phyloP scores from a whole-genome alignment of 53 echinoderm and acorn worm species.

The Actinopyga echinites region DNA sequence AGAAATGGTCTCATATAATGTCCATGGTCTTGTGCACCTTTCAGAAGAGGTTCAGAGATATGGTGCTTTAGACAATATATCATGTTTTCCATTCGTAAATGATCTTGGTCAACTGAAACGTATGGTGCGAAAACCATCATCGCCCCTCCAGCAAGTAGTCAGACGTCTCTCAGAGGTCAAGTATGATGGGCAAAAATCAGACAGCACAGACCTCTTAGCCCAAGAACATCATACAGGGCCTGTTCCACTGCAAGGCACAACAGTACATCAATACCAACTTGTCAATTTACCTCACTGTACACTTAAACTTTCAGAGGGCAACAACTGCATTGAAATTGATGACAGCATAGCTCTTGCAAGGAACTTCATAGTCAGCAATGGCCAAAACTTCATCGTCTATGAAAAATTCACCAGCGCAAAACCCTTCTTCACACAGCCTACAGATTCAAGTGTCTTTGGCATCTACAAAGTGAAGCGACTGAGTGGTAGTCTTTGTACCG shows the following conservation, averaged over 20 bases:
- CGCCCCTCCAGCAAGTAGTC: slow-evolving; percentile 11
- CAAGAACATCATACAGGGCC: not conserved
- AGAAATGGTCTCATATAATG: slow-evolving; percentile 44
- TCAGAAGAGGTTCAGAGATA: slow-evolving; percentile 25
- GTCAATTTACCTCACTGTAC: not conserved
- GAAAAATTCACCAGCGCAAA: not conserved
- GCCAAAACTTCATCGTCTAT: not conserved
- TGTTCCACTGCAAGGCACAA: not conserved
- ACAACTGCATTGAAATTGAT: not conserved
- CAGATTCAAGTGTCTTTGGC: not conserved
- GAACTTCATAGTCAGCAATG: not conserved
- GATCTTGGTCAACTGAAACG: slow-evolving; percentile 32
- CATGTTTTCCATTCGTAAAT: slow-evolving; percentile 46
- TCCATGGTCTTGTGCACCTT: slow-evolving; percentile 44
- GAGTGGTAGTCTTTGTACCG: not conserved
- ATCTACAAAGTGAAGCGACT: slow-evolving; percentile 1
- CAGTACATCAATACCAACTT: not conserved
- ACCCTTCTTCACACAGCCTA: not conserved
- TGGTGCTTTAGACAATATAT: slow-evolving; percentile 51
- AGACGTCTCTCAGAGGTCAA: slow-evolving; percentile 2
- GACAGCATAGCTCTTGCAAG: not conserved
- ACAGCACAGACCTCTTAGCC: not conserved
- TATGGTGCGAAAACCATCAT: slow-evolving; percentile 39
- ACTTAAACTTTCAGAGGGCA: not conserved
- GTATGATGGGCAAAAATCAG: not conserved